Conservation (phyloP, 1,140 invertebrate species). For the Pantala flavescens region DNA sequence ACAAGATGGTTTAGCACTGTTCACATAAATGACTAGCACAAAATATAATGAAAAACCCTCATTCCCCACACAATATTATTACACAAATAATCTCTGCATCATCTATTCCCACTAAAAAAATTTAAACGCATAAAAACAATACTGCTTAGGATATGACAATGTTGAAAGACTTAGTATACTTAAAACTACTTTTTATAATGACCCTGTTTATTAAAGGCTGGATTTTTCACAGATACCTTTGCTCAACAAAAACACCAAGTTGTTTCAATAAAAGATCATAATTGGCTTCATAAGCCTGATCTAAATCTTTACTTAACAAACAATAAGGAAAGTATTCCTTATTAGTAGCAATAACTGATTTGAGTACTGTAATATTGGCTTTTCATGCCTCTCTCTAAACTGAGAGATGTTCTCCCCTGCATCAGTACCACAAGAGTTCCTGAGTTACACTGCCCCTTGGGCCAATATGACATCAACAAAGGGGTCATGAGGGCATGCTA, state of each 20-base stretch:
- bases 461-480: slow-evolving; percentile 2
- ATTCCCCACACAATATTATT: slow-evolving; percentile 7
- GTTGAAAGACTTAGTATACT: slow-evolving; percentile 10
- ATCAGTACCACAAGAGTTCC: not conserved
- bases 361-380: not conserved
- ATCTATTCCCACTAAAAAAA: not conserved
- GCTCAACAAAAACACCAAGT: not conserved
- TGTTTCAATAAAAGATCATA: not conserved
- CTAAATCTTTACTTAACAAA: not conserved
- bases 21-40: slow-evolving; percentile 6
- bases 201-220: slow-evolving; percentile 1
- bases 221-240: slow-evolving; percentile 6
- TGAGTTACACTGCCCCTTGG: not conserved
- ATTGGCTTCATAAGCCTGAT: not conserved
- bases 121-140: slow-evolving; percentile 8
- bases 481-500: slow-evolving; percentile 6
- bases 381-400: not conserved
- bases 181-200: not conserved
- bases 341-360: not conserved
- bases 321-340: not conserved
- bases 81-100: slow-evolving; percentile 2
- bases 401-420: not conserved
- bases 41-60: not conserved
- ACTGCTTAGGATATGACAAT: slow-evolving; percentile 9
- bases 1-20: not conserved